phyloP scores from a whole-genome alignment of 35 echinoderm and acorn worm genomes.

The Acanthaster planci region DNA sequence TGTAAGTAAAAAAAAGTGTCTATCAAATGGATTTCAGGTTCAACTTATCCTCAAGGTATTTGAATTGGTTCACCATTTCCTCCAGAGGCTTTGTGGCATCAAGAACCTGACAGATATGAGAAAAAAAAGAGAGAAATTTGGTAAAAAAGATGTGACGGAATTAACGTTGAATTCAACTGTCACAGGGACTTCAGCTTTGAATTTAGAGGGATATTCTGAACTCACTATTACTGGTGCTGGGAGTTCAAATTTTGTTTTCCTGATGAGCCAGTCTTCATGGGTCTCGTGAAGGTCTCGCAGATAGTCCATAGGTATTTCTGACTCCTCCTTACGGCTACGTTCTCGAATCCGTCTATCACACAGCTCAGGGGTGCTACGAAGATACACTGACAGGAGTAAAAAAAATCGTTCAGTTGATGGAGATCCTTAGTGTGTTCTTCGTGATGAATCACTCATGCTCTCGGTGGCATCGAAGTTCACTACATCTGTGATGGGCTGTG shows the following conservation, averaged over 20 bases:
- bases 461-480: too few relatives aligned
- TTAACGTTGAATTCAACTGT: too few relatives aligned
- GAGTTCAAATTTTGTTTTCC: slow-evolving; percentile 49
- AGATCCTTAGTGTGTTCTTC: too few relatives aligned
- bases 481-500: too few relatives aligned
- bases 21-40: background rate
- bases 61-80: background rate
- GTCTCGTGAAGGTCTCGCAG: slow-evolving; percentile 72
- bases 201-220: background rate
- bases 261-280: slow-evolving; percentile 92
- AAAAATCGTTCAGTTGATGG: too few relatives aligned
- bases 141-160: too few relatives aligned
- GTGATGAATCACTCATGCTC: too few relatives aligned
- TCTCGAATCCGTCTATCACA: slow-evolving; percentile 72
- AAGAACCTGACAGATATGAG: background rate
- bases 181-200: too few relatives aligned
- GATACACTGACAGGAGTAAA: slow-evolving; percentile 52
- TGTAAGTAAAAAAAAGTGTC: background rate
- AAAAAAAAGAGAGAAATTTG: background rate
- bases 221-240: slow-evolving; percentile 76
- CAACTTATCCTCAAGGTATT: background rate
- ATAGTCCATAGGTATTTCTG: slow-evolving; percentile 73
- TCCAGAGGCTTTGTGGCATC: slow-evolving; percentile 8
- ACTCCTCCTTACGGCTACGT: slow-evolving; percentile 74
- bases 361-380: slow-evolving; percentile 74